Evolutionary conservation across 2,797 vertebrate species (phyloP).

Genomic region (Enteromius trimaculatus): DNA sequence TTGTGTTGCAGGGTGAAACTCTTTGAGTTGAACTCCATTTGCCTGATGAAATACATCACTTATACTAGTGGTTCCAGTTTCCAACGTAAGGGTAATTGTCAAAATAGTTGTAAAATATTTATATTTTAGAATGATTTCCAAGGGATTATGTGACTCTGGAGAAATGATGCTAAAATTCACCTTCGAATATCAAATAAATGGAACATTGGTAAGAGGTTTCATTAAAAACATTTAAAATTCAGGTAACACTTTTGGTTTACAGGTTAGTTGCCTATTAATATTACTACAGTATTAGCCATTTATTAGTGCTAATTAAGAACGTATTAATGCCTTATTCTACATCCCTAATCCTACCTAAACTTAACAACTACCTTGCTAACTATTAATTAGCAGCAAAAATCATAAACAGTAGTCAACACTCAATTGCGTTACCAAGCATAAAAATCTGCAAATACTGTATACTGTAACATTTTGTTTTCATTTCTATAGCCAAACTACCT

Average conservation of each 20-base stretch:
- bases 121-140: background rate
- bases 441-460: background rate
- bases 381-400: no score
- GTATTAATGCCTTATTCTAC: no score
- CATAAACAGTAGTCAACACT: no score
- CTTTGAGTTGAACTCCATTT: background rate
- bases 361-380: no score
- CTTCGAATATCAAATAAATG: background rate
- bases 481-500: constrained; percentile 82
- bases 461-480: constrained; percentile 24
- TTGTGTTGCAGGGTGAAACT: background rate
- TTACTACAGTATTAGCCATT: no score
- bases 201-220: background rate
- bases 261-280: no score
- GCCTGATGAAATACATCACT: constrained; percentile 1
- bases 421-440: background rate
- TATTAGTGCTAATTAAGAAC: no score
- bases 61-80: background rate
- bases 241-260: no score
- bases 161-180: background rate
- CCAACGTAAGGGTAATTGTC: background rate
- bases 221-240: background rate
- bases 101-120: background rate
- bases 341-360: no score
- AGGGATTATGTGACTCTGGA: background rate